Percentiles rank a stretch among this genome's conserved stretches.
Evolutionary conservation across 2,113 vertebrate species (phyloP).

Genomic region (Dipodomys stephensi): DNA sequence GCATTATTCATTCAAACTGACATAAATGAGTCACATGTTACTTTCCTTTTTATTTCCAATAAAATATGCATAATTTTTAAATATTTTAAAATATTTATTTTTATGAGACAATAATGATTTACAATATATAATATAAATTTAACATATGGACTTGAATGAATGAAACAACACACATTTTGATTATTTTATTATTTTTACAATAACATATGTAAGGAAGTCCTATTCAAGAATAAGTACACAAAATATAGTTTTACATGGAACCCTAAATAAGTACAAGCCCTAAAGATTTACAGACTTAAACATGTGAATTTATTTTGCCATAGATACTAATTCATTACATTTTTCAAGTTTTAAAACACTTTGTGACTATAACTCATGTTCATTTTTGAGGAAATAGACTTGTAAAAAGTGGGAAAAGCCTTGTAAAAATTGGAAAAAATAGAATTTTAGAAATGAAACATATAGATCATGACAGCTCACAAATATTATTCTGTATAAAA

Average conservation of each 20-base stretch:
- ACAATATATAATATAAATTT: conserved; percentile 52
- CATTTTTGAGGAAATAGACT: no score
- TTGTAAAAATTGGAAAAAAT: conserved; percentile 52
- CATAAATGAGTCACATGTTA: conserved; percentile 81
- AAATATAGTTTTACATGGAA: conserved; percentile 61
- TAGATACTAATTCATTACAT: no score
- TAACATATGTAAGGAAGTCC: conserved; percentile 73
- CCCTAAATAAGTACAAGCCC: conserved; percentile 65
- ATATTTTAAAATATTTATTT: conserved; percentile 51
- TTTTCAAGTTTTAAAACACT: no score
- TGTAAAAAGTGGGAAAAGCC: no score
- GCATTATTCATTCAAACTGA: conserved; percentile 63
- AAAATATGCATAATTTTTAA: conserved; percentile 70
- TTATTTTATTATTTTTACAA: conserved; percentile 77
- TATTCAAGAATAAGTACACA: conserved; percentile 63
- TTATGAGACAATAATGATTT: conserved; percentile 11
- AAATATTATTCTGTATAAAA: conserved; percentile 55
- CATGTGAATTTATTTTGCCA: neutral
- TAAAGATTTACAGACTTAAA: conserved; percentile 52
- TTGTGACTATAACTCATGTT: no score
- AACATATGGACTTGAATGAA: conserved; percentile 64
- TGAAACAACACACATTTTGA: conserved; percentile 30
- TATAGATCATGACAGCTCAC: neutral
- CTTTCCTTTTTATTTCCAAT: conserved; percentile 71
- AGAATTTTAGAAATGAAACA: conserved; percentile 63